These are phyloP conservation scores for Chymomyza procnemis DNA, from an alignment of 2,888 invertebrate species.

Conservation along the genomic window DNA sequence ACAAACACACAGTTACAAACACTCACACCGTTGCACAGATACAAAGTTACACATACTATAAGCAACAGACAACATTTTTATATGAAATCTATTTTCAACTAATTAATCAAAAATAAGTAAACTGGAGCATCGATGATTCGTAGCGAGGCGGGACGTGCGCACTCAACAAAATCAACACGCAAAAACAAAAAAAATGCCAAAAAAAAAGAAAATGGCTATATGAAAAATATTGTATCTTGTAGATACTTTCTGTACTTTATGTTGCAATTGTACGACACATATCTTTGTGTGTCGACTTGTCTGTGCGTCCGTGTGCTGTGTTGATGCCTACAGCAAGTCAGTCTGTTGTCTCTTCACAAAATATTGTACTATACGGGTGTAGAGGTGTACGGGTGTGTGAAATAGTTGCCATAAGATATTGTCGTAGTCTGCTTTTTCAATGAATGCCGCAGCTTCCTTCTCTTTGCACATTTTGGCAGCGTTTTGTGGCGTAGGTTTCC, in stretches of 20 bases:
- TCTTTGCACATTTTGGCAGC: not conserved
- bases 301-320: not conserved
- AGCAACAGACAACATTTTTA: not conserved
- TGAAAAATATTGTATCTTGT: conserved; percentile 2
- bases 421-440: conserved; percentile 32
- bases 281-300: conserved; percentile 30
- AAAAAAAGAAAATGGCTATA: conserved; percentile 2
- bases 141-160: conserved; percentile 33
- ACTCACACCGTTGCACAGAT: not conserved
- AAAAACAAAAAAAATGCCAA: conserved; percentile 1
- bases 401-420: not conserved
- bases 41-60: conserved; percentile 19
- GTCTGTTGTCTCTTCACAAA: conserved; percentile 30
- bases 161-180: conserved; percentile 17
- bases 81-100: conserved; percentile 66
- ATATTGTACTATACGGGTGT: conserved; percentile 12
- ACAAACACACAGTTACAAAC: conserved; percentile 31
- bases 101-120: conserved; percentile 73
- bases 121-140: conserved; percentile 66
- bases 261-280: conserved; percentile 38
- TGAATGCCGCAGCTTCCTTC: conserved; percentile 32
- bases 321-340: not conserved
- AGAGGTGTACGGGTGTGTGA: not conserved
- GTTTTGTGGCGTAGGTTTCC: conserved; percentile 23
- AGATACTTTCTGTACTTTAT: conserved; percentile 25